These are phyloP conservation scores for Anguilla pacifica DNA, from an alignment of 2,797 vertebrate genomes.

Conservation along the genomic window DNA sequence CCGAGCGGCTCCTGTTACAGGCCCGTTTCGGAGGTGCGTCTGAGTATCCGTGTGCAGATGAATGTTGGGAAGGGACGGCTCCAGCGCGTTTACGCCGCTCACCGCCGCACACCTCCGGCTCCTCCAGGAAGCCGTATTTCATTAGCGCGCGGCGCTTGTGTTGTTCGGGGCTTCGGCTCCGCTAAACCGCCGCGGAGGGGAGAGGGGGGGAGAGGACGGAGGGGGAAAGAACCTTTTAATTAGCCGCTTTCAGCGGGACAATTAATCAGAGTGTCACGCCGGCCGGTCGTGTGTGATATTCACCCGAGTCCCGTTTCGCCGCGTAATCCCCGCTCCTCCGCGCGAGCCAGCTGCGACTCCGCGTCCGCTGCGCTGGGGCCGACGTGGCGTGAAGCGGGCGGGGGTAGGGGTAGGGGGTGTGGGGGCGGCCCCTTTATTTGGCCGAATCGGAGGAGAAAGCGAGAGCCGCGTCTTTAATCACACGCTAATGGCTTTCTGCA, in stretches of 20 bases:
- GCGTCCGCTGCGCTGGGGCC: slow-evolving; percentile 41
- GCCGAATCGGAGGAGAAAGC: slow-evolving; percentile 49
- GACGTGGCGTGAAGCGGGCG: slow-evolving; percentile 35
- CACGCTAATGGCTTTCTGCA: slow-evolving; percentile 64
- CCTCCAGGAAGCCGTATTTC: slow-evolving; percentile 53
- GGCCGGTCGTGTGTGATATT: slow-evolving; percentile 54
- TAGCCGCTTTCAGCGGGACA: slow-evolving; percentile 69
- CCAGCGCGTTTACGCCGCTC: not conserved
- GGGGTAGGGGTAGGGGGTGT: not conserved
- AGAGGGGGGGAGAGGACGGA: not conserved
- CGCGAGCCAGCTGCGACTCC: slow-evolving; percentile 63
- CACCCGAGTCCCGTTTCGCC: slow-evolving; percentile 59
- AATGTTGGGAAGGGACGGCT: not conserved
- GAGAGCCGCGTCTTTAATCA: slow-evolving; percentile 66
- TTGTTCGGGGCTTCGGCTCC: slow-evolving; percentile 44
- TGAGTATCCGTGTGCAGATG: not conserved
- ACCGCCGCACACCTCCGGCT: slow-evolving; percentile 32
- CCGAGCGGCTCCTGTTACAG: not conserved
- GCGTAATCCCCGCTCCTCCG: slow-evolving; percentile 64
- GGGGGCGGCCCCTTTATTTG: slow-evolving; percentile 18
- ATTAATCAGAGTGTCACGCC: slow-evolving; percentile 68
- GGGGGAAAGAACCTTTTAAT: slow-evolving; percentile 57
- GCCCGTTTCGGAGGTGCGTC: not conserved
- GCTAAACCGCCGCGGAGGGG: slow-evolving; percentile 47
- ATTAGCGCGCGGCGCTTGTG: slow-evolving; percentile 38